Percentiles rank a stretch among this genome's conserved stretches.
Evolutionary conservation across 2,888 invertebrate genomes (phyloP).

Genomic region (Pterobdella sp.): DNA sequence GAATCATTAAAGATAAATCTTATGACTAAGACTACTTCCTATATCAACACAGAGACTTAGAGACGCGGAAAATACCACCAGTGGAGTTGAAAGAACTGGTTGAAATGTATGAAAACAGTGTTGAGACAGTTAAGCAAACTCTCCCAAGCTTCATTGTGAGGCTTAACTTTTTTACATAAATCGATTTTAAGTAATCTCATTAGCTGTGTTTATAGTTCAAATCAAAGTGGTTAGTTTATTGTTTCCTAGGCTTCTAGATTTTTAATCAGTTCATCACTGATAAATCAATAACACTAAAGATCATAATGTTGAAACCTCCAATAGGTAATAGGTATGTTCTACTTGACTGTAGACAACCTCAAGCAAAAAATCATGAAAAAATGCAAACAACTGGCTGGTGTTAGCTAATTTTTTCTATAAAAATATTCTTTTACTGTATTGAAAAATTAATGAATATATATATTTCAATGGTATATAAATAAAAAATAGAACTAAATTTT

Average conservation of each 20-base stretch:
- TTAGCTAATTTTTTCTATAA: too few relatives aligned
- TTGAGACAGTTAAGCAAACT: slow-evolving; percentile 61
- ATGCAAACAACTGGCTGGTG: slow-evolving; percentile 60
- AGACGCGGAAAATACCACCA: slow-evolving; percentile 61
- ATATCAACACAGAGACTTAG: slow-evolving; percentile 52
- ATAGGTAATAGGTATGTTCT: slow-evolving; percentile 32
- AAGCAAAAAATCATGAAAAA: slow-evolving; percentile 65
- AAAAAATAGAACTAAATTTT: too few relatives aligned
- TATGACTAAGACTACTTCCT: neutral
- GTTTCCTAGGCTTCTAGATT: too few relatives aligned
- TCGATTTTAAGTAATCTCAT: too few relatives aligned
- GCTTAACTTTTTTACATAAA: too few relatives aligned
- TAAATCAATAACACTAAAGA: too few relatives aligned
- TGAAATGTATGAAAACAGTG: slow-evolving; percentile 59
- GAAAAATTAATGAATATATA: too few relatives aligned
- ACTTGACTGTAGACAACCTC: slow-evolving; percentile 62
- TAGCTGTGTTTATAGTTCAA: too few relatives aligned
- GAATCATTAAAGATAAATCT: neutral
- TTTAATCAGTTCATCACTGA: too few relatives aligned
- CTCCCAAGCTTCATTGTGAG: slow-evolving; percentile 67
- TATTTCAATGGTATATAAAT: too few relatives aligned
- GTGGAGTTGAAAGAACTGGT: slow-evolving; percentile 67
- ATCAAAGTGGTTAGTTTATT: too few relatives aligned
- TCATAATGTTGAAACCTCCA: neutral
- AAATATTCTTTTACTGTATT: too few relatives aligned